Evolutionary conservation across 2,888 invertebrate genomes (phyloP).

Genomic region (Pollenia angustigena): DNA sequence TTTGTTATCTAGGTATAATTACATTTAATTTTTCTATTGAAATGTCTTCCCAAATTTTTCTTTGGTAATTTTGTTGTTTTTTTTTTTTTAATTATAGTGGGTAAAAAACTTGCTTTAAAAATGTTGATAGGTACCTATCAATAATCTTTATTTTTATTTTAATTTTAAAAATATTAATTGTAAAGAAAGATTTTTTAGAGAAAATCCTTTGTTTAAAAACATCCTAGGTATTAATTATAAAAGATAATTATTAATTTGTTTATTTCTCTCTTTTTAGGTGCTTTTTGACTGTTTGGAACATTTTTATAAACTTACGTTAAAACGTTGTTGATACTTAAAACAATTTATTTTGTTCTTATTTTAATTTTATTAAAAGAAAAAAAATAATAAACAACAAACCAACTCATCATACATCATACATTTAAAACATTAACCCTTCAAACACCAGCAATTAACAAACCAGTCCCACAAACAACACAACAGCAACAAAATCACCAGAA

Average conservation of each 20-base stretch:
- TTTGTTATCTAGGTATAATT: too few relatives aligned
- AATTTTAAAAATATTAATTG: too few relatives aligned
- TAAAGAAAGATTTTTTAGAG: too few relatives aligned
- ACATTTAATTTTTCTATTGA: too few relatives aligned
- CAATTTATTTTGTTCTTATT: constrained; percentile 81
- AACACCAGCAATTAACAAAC: constrained; percentile 31
- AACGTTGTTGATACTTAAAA: constrained; percentile 84
- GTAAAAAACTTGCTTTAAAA: too few relatives aligned
- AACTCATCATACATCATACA: constrained; percentile 41
- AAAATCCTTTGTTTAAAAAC: too few relatives aligned
- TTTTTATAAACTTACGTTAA: constrained; percentile 84
- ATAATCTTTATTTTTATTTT: too few relatives aligned
- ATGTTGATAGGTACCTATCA: too few relatives aligned
- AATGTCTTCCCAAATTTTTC: too few relatives aligned
- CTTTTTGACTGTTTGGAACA: constrained; percentile 85
- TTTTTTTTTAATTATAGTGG: too few relatives aligned
- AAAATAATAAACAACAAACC: constrained; percentile 69
- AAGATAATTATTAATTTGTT: background rate
- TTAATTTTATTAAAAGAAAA: constrained; percentile 74
- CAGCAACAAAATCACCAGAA: constrained; percentile 46
- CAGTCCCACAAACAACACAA: constrained; percentile 24
- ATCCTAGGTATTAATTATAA: too few relatives aligned
- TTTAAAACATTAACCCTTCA: constrained; percentile 35
- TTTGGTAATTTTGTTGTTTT: too few relatives aligned
- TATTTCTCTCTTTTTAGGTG: constrained; percentile 79